phyloP scores from a whole-genome alignment of 2,888 invertebrate genomes.

The Acronicta psi region DNA sequence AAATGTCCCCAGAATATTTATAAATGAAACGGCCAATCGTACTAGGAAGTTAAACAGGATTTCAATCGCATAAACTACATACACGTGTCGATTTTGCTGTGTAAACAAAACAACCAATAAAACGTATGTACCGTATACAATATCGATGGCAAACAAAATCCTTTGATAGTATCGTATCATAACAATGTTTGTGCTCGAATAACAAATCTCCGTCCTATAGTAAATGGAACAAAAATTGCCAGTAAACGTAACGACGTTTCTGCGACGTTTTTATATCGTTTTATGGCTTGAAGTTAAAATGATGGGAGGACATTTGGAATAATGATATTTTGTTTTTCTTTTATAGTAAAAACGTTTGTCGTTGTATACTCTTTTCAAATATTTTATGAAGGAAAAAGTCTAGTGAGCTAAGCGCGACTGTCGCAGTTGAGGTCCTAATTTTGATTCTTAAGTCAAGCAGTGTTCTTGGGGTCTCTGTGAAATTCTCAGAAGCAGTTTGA shows the following conservation, averaged over 20 bases:
- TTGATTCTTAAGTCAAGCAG: too few species aligned
- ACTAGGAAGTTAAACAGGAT: too few species aligned
- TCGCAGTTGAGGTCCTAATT: too few species aligned
- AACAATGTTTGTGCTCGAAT: slow-evolving; percentile 30
- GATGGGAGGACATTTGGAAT: slow-evolving; percentile 11
- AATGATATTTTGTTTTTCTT: slow-evolving; percentile 18
- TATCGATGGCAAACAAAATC: slow-evolving; percentile 14
- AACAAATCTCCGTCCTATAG: slow-evolving; percentile 25
- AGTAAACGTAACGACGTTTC: slow-evolving; percentile 19
- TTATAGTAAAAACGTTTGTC: slow-evolving; percentile 12
- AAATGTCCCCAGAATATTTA: too few species aligned
- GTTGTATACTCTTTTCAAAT: slow-evolving; percentile 1
- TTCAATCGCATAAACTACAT: neutral
- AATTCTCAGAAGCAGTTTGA: too few species aligned
- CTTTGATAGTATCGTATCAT: slow-evolving; percentile 27
- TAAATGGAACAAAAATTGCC: slow-evolving; percentile 42
- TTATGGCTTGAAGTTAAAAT: slow-evolving; percentile 22
- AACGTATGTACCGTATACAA: slow-evolving; percentile 8
- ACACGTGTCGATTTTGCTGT: neutral
- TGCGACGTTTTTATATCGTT: slow-evolving; percentile 14
- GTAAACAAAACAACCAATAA: slow-evolving; percentile 7
- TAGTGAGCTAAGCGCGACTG: too few species aligned
- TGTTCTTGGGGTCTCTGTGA: too few species aligned
- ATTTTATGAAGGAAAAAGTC: too few species aligned
- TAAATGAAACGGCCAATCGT: too few species aligned